These are phyloP conservation scores for Neodiprion fabricii DNA, from an alignment of 1,140 invertebrate genomes.

Conservation along the genomic window DNA sequence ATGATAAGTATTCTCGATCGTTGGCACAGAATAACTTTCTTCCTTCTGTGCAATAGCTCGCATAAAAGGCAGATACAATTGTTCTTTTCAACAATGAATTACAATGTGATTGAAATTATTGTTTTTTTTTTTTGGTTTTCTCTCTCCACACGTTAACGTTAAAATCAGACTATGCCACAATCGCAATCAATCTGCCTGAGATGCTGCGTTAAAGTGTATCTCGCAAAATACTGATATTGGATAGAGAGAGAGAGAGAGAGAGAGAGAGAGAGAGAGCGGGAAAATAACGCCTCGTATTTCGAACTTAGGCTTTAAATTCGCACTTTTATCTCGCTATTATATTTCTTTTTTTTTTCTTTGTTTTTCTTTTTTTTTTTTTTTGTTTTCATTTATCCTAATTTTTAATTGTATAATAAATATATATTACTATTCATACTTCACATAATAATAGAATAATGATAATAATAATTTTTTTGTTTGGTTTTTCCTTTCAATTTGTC, in stretches of 20 bases:
- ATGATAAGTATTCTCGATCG: not conserved
- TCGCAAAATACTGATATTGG: not conserved
- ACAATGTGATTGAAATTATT: too few relatives aligned
- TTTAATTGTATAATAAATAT: constrained; percentile 58
- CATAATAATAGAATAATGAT: constrained; percentile 41
- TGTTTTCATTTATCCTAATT: not conserved
- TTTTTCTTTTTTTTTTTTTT: constrained; percentile 23
- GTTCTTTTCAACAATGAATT: too few relatives aligned
- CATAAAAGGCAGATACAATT: too few relatives aligned
- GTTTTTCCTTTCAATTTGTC: constrained; percentile 28
- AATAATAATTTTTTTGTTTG: constrained; percentile 41
- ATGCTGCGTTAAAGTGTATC: not conserved
- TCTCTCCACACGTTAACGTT: too few relatives aligned
- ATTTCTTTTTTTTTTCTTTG: constrained; percentile 42
- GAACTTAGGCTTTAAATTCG: constrained; percentile 44
- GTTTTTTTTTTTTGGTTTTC: too few relatives aligned
- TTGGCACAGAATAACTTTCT: too few relatives aligned
- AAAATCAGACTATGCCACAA: too few relatives aligned
- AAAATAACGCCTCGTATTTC: constrained; percentile 41
- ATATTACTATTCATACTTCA: constrained; percentile 57
- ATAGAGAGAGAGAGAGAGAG: not conserved
- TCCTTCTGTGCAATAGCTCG: too few relatives aligned
- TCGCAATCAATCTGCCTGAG: too few relatives aligned
- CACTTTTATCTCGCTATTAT: constrained; percentile 44
- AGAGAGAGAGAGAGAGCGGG: not conserved